Conservation (phyloP, 1,140 invertebrate species). For the Rhopalosiphum padi region DNA sequence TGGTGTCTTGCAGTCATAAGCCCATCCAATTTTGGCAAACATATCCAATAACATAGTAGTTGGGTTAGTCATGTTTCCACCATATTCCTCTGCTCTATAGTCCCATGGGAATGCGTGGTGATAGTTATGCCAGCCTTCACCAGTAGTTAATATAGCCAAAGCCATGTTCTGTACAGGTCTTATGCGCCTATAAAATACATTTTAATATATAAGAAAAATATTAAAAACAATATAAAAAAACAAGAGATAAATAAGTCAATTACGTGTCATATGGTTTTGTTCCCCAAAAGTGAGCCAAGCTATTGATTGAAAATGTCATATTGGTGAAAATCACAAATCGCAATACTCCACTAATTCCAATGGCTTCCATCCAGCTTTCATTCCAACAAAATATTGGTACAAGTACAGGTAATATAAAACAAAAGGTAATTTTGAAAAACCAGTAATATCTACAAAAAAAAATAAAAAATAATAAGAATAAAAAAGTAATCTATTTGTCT, state of each 20-base stretch:
- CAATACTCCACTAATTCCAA: constrained; percentile 67
- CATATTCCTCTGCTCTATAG: constrained; percentile 79
- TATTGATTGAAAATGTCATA: constrained; percentile 76
- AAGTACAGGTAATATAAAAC: constrained; percentile 71
- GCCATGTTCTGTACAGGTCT: constrained; percentile 67
- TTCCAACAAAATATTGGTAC: constrained; percentile 72
- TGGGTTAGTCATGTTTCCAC: constrained; percentile 76
- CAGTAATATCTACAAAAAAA: constrained; percentile 63
- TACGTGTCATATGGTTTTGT: constrained; percentile 72
- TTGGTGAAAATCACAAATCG: constrained; percentile 71
- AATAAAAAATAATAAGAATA: neutral
- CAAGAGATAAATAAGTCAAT: constrained; percentile 60
- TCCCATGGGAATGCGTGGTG: constrained; percentile 84
- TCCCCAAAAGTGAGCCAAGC: constrained; percentile 72
- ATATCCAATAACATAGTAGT: constrained; percentile 73
- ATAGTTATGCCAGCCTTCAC: constrained; percentile 80
- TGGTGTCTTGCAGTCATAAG: constrained; percentile 71
- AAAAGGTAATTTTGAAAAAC: constrained; percentile 82
- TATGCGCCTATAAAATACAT: constrained; percentile 71
- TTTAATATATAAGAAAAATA: constrained; percentile 61
- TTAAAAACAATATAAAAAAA: constrained; percentile 50
- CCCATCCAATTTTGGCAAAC: constrained; percentile 69
- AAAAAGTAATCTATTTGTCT: neutral
- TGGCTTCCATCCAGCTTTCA: constrained; percentile 65
- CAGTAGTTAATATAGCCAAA: constrained; percentile 65